Percentiles rank a stretch among this genome's conserved stretches.
These are phyloP conservation scores for Takifugu rubripes DNA, from an alignment of 2,797 vertebrate genomes.

Conservation along the genomic window DNA sequence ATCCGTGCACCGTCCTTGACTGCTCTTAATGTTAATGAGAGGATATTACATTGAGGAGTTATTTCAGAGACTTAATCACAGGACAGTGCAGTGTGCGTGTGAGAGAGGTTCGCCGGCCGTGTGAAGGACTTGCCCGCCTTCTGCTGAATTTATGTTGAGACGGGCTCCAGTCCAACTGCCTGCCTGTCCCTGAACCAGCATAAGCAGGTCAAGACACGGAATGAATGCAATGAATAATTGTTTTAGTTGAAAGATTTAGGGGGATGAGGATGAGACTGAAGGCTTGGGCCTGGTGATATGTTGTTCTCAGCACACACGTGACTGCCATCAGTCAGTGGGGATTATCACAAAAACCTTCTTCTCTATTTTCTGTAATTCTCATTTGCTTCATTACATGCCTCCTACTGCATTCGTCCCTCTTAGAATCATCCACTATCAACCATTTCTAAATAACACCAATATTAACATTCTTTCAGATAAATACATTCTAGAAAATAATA, in stretches of 20 bases:
- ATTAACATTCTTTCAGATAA: too few species aligned
- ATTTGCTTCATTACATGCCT: slow-evolving; percentile 35
- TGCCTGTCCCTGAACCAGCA: slow-evolving; percentile 51
- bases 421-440: too few species aligned
- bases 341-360: slow-evolving; percentile 47
- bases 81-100: slow-evolving; percentile 25
- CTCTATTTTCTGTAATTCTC: slow-evolving; percentile 28
- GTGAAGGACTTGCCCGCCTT: slow-evolving; percentile 43
- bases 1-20: slow-evolving; percentile 64
- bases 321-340: slow-evolving; percentile 53
- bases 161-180: slow-evolving; percentile 34
- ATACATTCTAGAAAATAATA: too few species aligned
- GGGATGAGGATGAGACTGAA: slow-evolving; percentile 27
- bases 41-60: slow-evolving; percentile 47
- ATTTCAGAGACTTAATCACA: slow-evolving; percentile 54
- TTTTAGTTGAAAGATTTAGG: slow-evolving; percentile 48
- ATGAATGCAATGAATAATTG: slow-evolving; percentile 55
- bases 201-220: slow-evolving; percentile 50
- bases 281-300: slow-evolving; percentile 31
- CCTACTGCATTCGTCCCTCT: too few species aligned
- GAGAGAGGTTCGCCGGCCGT: slow-evolving; percentile 43
- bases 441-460: too few species aligned
- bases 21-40: slow-evolving; percentile 64
- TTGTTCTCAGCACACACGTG: slow-evolving; percentile 45
- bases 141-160: slow-evolving; percentile 47